phyloP scores from a whole-genome alignment of 2,113 vertebrate genomes.

The Pomatorhinus ruficollis region DNA sequence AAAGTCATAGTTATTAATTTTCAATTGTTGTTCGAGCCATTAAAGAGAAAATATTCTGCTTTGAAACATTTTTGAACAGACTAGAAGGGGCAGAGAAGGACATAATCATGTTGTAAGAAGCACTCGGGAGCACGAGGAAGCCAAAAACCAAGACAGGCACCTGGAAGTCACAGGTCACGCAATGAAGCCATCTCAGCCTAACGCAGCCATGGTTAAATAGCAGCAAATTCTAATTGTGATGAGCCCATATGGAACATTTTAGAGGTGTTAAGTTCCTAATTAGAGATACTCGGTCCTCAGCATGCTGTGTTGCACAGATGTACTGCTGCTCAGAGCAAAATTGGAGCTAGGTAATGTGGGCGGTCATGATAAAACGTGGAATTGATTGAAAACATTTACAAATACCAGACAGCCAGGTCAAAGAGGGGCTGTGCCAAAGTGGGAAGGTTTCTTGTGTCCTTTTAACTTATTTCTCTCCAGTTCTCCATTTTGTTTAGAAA shows the following conservation, averaged over 20 bases:
- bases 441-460: neutral
- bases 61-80: neutral
- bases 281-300: constrained; percentile 7
- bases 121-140: neutral
- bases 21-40: neutral
- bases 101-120: neutral
- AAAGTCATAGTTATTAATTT: neutral
- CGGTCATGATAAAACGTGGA: constrained; percentile 18
- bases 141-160: neutral
- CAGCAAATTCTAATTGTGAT: neutral
- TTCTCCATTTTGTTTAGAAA: neutral
- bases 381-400: constrained; percentile 53
- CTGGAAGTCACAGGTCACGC: neutral
- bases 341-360: neutral
- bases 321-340: neutral
- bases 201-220: neutral
- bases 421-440: neutral
- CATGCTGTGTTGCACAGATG: constrained; percentile 20
- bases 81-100: neutral
- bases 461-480: neutral
- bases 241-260: constrained; percentile 38
- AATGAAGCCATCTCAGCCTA: neutral
- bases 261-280: constrained; percentile 61
- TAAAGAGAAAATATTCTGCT: neutral
- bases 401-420: constrained; percentile 32